Conservation (phyloP, 2,113 vertebrate genomes). For the Sphyrna mokarran region DNA sequence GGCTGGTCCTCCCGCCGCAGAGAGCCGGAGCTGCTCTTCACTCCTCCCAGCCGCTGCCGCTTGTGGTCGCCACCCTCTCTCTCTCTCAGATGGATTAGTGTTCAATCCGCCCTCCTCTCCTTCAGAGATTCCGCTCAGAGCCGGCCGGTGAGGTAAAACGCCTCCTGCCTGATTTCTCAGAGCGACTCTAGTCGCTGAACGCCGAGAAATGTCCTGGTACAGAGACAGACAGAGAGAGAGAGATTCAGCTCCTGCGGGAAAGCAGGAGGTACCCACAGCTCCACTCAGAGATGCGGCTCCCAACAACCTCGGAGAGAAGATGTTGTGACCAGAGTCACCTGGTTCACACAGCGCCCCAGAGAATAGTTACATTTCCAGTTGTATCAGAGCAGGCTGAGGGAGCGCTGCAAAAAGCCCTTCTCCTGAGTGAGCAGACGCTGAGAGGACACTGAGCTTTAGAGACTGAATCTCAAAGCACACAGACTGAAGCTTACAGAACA, state of each 20-base stretch:
- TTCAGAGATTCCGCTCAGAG: neutral
- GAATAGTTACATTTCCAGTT: neutral
- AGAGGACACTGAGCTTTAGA: too few species aligned
- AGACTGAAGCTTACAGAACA: too few species aligned
- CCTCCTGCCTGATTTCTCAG: neutral
- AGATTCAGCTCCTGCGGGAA: neutral
- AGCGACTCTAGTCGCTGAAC: neutral
- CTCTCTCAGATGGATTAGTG: neutral
- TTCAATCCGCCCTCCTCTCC: neutral
- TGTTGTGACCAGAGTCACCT: slow-evolving; percentile 2
- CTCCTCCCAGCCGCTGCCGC: neutral
- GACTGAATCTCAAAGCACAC: too few species aligned
- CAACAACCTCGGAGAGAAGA: neutral
- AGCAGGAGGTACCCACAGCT: neutral
- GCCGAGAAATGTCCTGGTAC: neutral
- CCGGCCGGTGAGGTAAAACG: neutral
- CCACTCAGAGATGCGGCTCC: neutral
- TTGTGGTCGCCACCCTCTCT: neutral
- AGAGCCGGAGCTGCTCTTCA: neutral
- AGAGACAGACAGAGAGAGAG: neutral
- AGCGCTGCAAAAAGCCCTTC: too few species aligned
- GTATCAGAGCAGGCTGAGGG: too few species aligned
- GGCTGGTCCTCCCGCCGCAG: neutral
- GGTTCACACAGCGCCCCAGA: neutral
- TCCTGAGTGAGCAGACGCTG: too few species aligned